Conservation (phyloP, 2,888 invertebrate genomes). For the Stenurella melanura region DNA sequence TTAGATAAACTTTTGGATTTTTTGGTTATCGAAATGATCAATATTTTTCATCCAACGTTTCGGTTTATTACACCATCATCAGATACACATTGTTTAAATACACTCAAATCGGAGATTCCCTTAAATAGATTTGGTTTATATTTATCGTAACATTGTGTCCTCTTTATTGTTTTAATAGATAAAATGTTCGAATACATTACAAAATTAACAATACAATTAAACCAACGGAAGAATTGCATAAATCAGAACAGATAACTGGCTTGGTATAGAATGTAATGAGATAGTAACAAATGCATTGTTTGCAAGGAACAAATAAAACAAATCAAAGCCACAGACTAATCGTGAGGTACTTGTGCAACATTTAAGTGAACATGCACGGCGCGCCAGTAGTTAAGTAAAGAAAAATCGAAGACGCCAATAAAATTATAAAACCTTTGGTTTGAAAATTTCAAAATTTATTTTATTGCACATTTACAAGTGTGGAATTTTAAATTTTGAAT, state of each 20-base stretch:
- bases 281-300: neutral
- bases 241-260: neutral
- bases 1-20: too few species aligned
- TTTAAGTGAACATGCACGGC: neutral
- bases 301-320: constrained; percentile 6
- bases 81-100: too few species aligned
- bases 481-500: neutral
- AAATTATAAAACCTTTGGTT: neutral
- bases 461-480: neutral
- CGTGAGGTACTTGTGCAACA: constrained; percentile 1
- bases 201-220: neutral
- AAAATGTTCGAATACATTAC: neutral
- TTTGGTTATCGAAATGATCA: too few species aligned
- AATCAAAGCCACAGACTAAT: constrained; percentile 1
- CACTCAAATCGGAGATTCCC: too few species aligned
- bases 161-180: neutral
- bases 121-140: too few species aligned
- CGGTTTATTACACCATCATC: too few species aligned
- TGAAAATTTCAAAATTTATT: neutral
- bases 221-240: neutral
- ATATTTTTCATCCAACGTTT: too few species aligned
- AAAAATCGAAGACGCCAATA: neutral
- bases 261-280: neutral
- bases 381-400: neutral
- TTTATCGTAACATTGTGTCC: neutral